Evolutionary conservation across 2,797 vertebrate genomes (phyloP).

Genomic region (Micrastur ruficollis): DNA sequence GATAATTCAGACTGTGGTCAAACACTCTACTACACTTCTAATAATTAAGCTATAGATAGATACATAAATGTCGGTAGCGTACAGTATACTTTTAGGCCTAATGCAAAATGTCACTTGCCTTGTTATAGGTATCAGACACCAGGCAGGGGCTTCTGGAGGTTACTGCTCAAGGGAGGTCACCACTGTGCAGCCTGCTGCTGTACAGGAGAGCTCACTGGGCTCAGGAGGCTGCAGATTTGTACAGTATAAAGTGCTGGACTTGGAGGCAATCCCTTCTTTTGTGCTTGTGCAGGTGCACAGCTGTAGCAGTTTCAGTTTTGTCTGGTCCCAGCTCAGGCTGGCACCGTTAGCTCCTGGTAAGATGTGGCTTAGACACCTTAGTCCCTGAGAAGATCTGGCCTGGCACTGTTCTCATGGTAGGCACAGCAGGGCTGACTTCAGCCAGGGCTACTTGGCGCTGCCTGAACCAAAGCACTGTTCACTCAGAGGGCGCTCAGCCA

Average conservation of each 20-base stretch:
- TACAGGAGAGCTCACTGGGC: not conserved
- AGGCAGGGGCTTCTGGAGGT: not conserved
- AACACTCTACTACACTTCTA: not conserved
- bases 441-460: not conserved
- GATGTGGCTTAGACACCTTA: no score
- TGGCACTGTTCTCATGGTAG: accelerated
- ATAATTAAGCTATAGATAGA: not conserved
- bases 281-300: not conserved
- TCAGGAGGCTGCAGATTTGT: no score
- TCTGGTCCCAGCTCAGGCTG: no score
- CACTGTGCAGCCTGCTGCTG: accelerated
- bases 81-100: not conserved
- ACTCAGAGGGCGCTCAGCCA: no score
- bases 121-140: not conserved
- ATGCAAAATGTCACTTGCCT: not conserved
- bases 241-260: not conserved
- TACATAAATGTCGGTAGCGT: not conserved
- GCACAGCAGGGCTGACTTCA: not conserved
- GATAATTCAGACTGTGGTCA: not conserved
- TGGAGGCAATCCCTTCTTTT: accelerated
- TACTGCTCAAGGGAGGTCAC: not conserved
- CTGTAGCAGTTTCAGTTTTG: not conserved
- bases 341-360: not conserved
- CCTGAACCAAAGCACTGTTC: not conserved
- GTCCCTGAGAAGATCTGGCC: not conserved